These are phyloP conservation scores for Pollenia griseotomentosa DNA, from an alignment of 2,888 invertebrate genomes.

Conservation along the genomic window DNA sequence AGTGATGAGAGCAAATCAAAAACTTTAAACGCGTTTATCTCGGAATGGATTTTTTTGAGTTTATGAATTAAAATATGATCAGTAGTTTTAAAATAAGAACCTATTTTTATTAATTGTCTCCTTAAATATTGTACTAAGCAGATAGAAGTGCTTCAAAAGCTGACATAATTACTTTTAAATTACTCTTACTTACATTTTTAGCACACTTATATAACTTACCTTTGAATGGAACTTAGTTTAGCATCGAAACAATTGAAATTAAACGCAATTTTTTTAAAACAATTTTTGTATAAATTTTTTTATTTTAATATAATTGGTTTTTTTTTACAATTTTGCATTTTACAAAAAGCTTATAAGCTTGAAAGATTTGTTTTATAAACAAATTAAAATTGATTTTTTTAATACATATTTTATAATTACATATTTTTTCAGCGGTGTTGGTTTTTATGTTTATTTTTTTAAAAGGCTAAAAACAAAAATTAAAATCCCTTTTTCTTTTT, in stretches of 20 bases:
- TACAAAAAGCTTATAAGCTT: conserved; percentile 76
- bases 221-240: background rate
- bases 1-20: no score
- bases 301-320: conserved; percentile 49
- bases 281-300: conserved; percentile 70
- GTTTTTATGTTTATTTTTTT: conserved; percentile 37
- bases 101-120: no score
- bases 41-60: no score
- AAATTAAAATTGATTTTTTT: conserved; percentile 62
- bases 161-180: no score
- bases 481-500: conserved; percentile 11
- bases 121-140: no score
- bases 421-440: conserved; percentile 68
- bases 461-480: conserved; percentile 43
- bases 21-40: no score
- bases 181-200: no score
- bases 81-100: no score
- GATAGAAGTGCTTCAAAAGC: no score
- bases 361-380: conserved; percentile 72
- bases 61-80: no score
- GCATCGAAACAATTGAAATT: background rate
- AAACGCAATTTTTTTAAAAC: conserved; percentile 22
- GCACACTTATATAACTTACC: no score
- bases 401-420: conserved; percentile 45
- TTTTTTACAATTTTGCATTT: conserved; percentile 71